Base-by-base conservation (phyloP, 53 echinoderm and acorn worm species). In the Glandiceps talaboti region DNA sequence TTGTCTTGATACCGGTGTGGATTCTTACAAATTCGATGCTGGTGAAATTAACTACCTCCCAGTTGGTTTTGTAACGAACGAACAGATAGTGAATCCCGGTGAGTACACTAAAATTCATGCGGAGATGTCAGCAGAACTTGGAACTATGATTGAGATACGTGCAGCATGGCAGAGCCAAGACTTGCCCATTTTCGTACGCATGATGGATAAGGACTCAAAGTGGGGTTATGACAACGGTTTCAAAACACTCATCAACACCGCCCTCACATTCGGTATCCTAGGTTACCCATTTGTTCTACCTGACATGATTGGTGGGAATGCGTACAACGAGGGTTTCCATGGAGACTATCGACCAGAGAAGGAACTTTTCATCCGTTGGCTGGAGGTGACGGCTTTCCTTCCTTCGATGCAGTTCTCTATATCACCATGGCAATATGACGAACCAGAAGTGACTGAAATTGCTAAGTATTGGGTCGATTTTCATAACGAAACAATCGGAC, bases 371-470 rank as follows among this genome's bases (percentile, higher is more conserved):
- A 89, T 97, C 76, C 82, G 97, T 28, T 97, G 97, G 97, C 76
- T 89, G 74, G 82, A 97, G 81, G 81, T 97, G n/a, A 97, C 93
- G 1, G 77, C 77, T 25, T 77, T 77, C 77, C 86, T 94, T 33
- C 94, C 94, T 14, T 81, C 91, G n/a, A 94, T 94, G 94, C 94
- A 94, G 85, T 94, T 92, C 79, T 94, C 94, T 1, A 90, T 94
- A 28, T 87, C 94, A 0, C 94, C 94, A 33, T 94, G 94, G 94
- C 94, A 94, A 77, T 94, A 89, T 76, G 91, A 94, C 45, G 83
- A 89, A 26, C 6, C 6, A 45, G 91, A 91, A 29, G 87, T 94
- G 14, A 77, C 91, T 30, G 74, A 83, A 1, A 94, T 94, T 74
- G 82, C 94, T 32, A 89, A 79, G 30, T 85, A 82, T 33, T 94